Base-by-base conservation (phyloP, 2,888 invertebrate species). In the Drosophila tanythrix region DNA sequence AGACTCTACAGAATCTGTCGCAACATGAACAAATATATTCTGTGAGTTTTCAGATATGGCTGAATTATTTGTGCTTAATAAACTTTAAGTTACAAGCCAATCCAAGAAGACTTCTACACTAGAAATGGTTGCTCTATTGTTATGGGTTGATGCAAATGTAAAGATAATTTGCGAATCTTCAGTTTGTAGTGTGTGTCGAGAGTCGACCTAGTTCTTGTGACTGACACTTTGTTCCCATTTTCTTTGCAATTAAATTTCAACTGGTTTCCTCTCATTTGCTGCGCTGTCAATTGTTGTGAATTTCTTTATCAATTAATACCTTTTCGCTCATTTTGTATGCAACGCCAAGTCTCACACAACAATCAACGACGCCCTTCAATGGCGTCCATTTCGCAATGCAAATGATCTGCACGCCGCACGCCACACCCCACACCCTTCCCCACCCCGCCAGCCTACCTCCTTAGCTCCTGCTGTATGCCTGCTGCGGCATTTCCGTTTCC, bases 401-500 rank as follows among this genome's bases (percentile, higher is more conserved):
- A 83, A 82, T 78, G 83, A 87, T 84, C 67, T 75, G 63, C 62
- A 29, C 40, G 2, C 33, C 53, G 5, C 40, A 31, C 10, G 4
- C 18, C 38, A 35, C 55, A 38, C 43, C 27, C 10, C 1, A 8
- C 25, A 27, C 38, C 51, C 21, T 21, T 21, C 21, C 10, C 60
- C 13, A 27, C 11, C 3, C 27, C 3, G 33, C 48, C 55, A 21
- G 21, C 21, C 21, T 21, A 40, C 53, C 8, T 25, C 1, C n/a
- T n/a, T 3, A 48, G 40, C 75, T 66, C 61, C 70, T 69, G 62
- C 27, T 51, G 33, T 38, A 69, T 52, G 59, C 36, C 53, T 31
- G 48, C 35, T 64, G 68, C 35, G 79, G 79, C 76, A 70, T 76
- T 88, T 84, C 84, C 84, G 85, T 81, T 84, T 84, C 81, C 88